Base-by-base conservation (phyloP, 2,113 vertebrate species). In the Promerops cafer region DNA sequence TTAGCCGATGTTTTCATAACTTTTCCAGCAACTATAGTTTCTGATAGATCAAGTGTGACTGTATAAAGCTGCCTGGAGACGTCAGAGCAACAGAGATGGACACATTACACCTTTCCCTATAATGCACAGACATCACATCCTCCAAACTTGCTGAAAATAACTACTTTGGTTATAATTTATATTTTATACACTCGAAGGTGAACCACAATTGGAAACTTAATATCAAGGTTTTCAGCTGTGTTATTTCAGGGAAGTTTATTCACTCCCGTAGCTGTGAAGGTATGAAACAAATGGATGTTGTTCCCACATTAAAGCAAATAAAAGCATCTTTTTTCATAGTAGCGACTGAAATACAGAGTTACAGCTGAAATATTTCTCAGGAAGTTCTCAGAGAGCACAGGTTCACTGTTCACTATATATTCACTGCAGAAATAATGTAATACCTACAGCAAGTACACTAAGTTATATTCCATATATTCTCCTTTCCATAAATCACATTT, bases 1-100 rank as follows among this genome's bases (percentile, higher is more conserved):
- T 95, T 96, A 94, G 89, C 24, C 14, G 37, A n/a, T 89, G 90
- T 97, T 97, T 97, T 96, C 63, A 23, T 96, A 96, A 95, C 92
- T 97, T 94, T 82, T 89, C 37, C 70, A 89, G 77, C 68, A 84
- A 80, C 88, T 54, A 47, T 8, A 85, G 47, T 50, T 95, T 64
- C 71, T 94, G 86, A 86, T 18, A 83, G 83, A 84, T 76, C 59
- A 63, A 37, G 65, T 69, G 65, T 49, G 44, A 68, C 57, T 79
- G 42, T 9, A 24, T 7, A 71, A 75, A 92, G 61, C 70, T 85
- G 12, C 33, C 1, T 2, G 11, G 68, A 90, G 75, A 83, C 66
- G 59, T 6, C 71, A 70, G 52, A 70, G 69, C 0, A 1, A 64
- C 64, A 75, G 57, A 77, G 17, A 52, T 7, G 24, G 71, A 77